phyloP scores from a whole-genome alignment of 2,888 invertebrate genomes.

The Ophioninae sp. region DNA sequence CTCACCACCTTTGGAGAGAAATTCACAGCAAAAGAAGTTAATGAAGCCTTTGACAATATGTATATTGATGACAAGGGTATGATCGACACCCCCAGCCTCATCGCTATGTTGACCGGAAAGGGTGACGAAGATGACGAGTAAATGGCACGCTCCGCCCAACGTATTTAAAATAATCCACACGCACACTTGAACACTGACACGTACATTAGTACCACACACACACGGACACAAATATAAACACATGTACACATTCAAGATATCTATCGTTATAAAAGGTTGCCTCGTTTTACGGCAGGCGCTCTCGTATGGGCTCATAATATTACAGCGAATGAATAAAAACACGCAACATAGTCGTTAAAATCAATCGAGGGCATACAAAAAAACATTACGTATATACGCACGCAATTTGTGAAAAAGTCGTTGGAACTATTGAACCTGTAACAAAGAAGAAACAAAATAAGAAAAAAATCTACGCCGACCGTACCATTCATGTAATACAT shows the following conservation, averaged over 20 bases:
- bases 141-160: conserved; percentile 65
- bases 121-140: conserved; percentile 90
- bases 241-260: conserved; percentile 48
- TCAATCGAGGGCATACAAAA: conserved; percentile 9
- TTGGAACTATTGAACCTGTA: neutral
- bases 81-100: conserved; percentile 93
- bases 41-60: conserved; percentile 96
- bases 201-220: conserved; percentile 1
- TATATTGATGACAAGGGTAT: conserved; percentile 94
- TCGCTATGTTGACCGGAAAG: conserved; percentile 93
- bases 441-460: conserved; percentile 14
- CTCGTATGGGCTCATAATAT: conserved; percentile 49
- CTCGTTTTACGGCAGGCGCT: conserved; percentile 70
- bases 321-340: conserved; percentile 30
- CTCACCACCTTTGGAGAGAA: conserved; percentile 97
- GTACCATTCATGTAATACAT: conserved; percentile 62
- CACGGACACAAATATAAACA: conserved; percentile 24
- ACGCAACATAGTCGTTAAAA: neutral
- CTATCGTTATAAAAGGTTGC: conserved; percentile 69
- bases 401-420: neutral
- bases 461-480: conserved; percentile 48
- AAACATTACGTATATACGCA: conserved; percentile 19
- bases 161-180: conserved; percentile 36
- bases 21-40: conserved; percentile 93
- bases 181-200: conserved; percentile 19